Evolutionary conservation across 2,113 vertebrate genomes (phyloP).

Genomic region (Tinamus guttatus): DNA sequence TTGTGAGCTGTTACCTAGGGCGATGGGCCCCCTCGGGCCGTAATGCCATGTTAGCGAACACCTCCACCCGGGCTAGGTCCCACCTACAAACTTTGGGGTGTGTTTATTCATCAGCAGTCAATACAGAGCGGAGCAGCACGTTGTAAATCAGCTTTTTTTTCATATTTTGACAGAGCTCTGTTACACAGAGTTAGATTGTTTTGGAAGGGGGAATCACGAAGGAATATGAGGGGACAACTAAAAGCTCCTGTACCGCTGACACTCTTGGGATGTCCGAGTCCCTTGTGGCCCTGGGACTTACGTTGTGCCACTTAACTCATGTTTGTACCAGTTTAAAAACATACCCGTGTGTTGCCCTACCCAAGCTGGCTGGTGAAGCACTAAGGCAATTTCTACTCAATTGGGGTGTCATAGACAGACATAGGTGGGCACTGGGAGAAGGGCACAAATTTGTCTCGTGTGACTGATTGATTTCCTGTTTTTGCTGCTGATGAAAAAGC

Average conservation of each 20-base stretch:
- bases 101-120: slow-evolving; percentile 33
- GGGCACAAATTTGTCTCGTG: not conserved
- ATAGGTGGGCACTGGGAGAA: not conserved
- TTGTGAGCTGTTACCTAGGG: slow-evolving; percentile 39
- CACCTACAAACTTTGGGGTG: not conserved
- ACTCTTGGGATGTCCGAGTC: not conserved
- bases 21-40: slow-evolving; percentile 30
- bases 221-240: not conserved
- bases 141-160: slow-evolving; percentile 44
- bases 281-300: not conserved
- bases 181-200: not conserved
- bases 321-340: not conserved
- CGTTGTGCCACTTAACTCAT: not conserved
- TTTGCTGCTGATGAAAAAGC: not conserved
- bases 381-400: not conserved
- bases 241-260: not conserved
- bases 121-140: slow-evolving; percentile 14
- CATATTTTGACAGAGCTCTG: slow-evolving; percentile 52
- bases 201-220: not conserved
- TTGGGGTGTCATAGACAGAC: not conserved
- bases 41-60: slow-evolving; percentile 49
- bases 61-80: not conserved
- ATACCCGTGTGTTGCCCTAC: rapidly evolving
- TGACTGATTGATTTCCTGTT: not conserved
- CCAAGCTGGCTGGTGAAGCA: not conserved